A percentile compares a stretch with the other conserved stretches of the same genome.
phyloP scores from a whole-genome alignment of 2,797 vertebrate species.

The Danio albolineatus region DNA sequence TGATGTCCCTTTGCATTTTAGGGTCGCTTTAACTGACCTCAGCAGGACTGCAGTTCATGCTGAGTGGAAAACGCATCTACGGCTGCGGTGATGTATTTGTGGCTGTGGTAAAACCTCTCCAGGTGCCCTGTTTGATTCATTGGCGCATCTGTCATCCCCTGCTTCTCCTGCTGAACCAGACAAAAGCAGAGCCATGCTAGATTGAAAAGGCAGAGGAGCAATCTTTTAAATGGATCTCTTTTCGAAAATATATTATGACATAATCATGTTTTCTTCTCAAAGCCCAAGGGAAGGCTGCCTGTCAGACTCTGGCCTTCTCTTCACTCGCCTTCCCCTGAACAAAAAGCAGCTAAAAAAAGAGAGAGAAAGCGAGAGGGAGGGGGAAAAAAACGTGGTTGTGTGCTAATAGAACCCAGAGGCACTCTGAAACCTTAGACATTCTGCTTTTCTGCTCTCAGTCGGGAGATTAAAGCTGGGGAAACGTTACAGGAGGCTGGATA shows the following conservation, averaged over 20 bases:
- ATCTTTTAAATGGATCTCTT: constrained; percentile 82
- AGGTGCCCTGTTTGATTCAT: constrained; percentile 71
- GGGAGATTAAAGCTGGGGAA: constrained; percentile 85
- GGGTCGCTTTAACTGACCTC: constrained; percentile 40
- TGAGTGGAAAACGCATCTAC: constrained; percentile 52
- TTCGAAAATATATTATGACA: constrained; percentile 85
- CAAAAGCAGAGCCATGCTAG: constrained; percentile 75
- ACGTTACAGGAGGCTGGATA: constrained; percentile 82
- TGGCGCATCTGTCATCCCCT: constrained; percentile 73
- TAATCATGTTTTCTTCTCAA: constrained; percentile 82
- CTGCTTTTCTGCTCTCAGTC: constrained; percentile 80
- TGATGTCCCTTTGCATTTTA: constrained; percentile 16
- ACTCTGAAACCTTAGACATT: constrained; percentile 81
- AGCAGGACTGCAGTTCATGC: constrained; percentile 14
- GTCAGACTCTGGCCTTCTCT: constrained; percentile 77
- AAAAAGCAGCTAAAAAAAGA: constrained; percentile 33
- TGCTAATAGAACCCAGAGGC: constrained; percentile 85
- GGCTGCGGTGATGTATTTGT: constrained; percentile 53
- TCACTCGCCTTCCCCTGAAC: constrained; percentile 65
- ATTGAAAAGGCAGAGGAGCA: constrained; percentile 77
- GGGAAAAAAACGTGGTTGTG: constrained; percentile 77
- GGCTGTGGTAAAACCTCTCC: constrained; percentile 68
- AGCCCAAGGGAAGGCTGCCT: constrained; percentile 77
- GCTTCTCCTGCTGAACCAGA: constrained; percentile 69
- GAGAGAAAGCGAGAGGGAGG: neutral